Evolutionary conservation across 2,797 vertebrate species (phyloP).

Genomic region (Melanotaenia boesemani): DNA sequence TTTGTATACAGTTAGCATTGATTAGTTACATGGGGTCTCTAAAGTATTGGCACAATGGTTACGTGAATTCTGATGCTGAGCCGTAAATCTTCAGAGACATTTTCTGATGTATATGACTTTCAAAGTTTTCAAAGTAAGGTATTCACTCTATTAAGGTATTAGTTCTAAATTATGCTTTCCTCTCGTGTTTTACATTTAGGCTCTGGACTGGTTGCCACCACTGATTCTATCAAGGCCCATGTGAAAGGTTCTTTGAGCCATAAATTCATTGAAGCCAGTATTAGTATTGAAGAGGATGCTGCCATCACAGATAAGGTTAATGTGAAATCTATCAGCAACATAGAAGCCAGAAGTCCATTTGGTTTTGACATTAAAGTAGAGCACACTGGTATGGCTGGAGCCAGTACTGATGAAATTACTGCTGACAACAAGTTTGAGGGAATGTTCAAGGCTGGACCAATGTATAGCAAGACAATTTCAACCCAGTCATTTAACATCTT

Average conservation of each 20-base stretch:
- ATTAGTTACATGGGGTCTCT: background rate
- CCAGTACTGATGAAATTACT: constrained; percentile 75
- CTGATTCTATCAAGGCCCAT: constrained; percentile 74
- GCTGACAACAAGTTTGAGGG: constrained; percentile 81
- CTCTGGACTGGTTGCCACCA: constrained; percentile 81
- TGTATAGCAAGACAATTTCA: constrained; percentile 80
- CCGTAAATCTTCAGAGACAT: background rate
- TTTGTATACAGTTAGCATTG: background rate
- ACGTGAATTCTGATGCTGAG: background rate
- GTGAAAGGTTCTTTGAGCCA: constrained; percentile 86
- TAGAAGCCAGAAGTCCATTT: constrained; percentile 83
- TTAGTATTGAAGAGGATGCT: constrained; percentile 80
- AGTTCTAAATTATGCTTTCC: background rate
- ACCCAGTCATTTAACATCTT: constrained; percentile 75
- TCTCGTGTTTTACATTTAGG: constrained; percentile 79
- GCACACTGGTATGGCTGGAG: constrained; percentile 70
- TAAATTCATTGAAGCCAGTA: constrained; percentile 84
- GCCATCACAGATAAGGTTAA: constrained; percentile 67
- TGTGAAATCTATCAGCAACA: constrained; percentile 76
- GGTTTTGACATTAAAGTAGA: constrained; percentile 83
- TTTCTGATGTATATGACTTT: background rate
- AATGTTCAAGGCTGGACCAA: constrained; percentile 79
- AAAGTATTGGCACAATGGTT: background rate
- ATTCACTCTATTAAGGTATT: background rate
- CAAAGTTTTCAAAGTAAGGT: background rate